Evolutionary conservation across 2,113 vertebrate genomes (phyloP).

Genomic region (Callocephalon fimbriatum): DNA sequence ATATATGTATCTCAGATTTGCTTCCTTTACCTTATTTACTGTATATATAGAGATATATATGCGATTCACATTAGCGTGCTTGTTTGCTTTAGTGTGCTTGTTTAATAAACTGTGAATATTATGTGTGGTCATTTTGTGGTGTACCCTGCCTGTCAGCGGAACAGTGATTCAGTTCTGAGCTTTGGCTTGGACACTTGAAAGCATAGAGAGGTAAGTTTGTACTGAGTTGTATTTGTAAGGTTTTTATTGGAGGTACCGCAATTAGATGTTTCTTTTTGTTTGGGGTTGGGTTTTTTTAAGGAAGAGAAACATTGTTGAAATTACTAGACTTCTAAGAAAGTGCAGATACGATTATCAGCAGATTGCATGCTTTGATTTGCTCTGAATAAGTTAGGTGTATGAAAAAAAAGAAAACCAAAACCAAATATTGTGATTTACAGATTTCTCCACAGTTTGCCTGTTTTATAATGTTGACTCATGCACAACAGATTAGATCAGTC

Average conservation of each 20-base stretch:
- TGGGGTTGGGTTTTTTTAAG: neutral
- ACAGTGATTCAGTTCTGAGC: neutral
- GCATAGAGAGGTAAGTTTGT: neutral
- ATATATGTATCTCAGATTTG: neutral
- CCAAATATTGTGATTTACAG: neutral
- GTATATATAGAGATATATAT: neutral
- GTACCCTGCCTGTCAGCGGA: neutral
- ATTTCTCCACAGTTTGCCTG: constrained; percentile 13
- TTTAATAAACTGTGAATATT: neutral
- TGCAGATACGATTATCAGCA: constrained; percentile 28
- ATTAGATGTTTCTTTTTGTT: neutral
- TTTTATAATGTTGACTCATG: neutral
- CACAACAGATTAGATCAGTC: neutral
- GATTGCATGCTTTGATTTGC: constrained; percentile 49
- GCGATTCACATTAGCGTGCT: neutral
- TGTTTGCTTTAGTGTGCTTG: neutral
- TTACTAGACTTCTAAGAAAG: constrained; percentile 16
- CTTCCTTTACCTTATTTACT: neutral
- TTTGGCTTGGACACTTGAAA: neutral
- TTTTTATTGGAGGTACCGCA: neutral
- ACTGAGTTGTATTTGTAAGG: neutral
- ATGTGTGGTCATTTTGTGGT: neutral
- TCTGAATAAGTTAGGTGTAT: neutral
- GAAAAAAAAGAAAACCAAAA: neutral
- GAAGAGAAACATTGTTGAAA: neutral